Evolutionary conservation across 2,888 invertebrate genomes (phyloP).

Genomic region (Anthrax anthrax): DNA sequence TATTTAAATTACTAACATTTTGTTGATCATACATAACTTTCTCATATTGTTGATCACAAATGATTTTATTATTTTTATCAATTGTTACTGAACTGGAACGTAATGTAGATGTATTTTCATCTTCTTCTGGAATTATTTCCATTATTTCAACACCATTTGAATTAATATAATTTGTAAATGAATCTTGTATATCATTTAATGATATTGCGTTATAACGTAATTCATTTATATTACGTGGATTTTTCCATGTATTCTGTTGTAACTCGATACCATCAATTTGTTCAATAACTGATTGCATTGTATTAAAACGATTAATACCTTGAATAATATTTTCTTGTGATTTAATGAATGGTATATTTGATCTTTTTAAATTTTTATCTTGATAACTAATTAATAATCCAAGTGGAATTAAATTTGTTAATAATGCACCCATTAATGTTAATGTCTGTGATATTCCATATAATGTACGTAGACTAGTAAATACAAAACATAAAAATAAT

Average conservation of each 20-base stretch:
- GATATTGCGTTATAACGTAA: constrained; percentile 27
- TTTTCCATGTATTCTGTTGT: constrained; percentile 25
- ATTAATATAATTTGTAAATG: constrained; percentile 26
- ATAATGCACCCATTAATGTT: constrained; percentile 28
- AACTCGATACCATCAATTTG: constrained; percentile 31
- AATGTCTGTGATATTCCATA: constrained; percentile 32
- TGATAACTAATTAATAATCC: constrained; percentile 29
- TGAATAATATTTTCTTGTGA: constrained; percentile 14
- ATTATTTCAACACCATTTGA: constrained; percentile 33
- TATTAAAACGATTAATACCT: constrained; percentile 18
- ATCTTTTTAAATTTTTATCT: constrained; percentile 15
- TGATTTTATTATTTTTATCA: constrained; percentile 15
- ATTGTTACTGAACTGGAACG: constrained; percentile 30
- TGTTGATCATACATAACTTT: not conserved
- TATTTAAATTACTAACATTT: not conserved
- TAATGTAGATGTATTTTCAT: constrained; percentile 28
- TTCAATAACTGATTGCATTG: constrained; percentile 21
- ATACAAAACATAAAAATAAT: constrained; percentile 31
- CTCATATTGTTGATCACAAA: not conserved
- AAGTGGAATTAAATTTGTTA: constrained; percentile 31
- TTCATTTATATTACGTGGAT: constrained; percentile 22
- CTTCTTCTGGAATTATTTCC: constrained; percentile 34
- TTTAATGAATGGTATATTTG: constrained; percentile 21
- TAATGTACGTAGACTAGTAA: constrained; percentile 30
- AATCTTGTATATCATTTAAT: constrained; percentile 4